phyloP scores from a whole-genome alignment of 1,140 invertebrate genomes.

The Teleogryllus occipitalis region DNA sequence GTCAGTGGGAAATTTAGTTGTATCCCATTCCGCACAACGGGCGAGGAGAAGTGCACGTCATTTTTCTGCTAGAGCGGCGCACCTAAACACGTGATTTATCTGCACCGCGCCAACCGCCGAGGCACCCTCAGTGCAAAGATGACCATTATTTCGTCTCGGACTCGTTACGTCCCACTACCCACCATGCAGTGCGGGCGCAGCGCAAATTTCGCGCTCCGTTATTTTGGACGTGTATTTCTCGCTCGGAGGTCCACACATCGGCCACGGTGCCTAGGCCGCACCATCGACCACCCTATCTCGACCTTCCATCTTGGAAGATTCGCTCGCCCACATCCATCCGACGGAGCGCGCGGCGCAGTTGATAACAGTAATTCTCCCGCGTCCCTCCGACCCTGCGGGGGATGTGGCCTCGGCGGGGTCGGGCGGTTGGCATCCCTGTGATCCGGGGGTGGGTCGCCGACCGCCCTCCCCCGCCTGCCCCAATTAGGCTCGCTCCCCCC shows the following conservation, averaged over 20 bases:
- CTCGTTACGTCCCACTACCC: neutral
- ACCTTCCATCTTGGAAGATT: neutral
- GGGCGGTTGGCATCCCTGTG: neutral
- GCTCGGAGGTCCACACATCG: neutral
- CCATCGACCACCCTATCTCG: neutral
- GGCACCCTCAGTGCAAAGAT: neutral
- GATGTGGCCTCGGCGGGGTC: neutral
- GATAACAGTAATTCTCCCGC: neutral
- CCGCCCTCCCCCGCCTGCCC: too few relatives aligned
- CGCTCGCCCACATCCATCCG: neutral
- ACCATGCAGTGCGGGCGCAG: neutral
- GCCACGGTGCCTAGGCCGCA: neutral
- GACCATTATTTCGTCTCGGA: neutral
- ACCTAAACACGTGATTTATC: too few relatives aligned
- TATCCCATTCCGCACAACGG: too few relatives aligned
- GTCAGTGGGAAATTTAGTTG: too few relatives aligned
- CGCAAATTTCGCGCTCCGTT: neutral
- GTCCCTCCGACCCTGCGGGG: too few relatives aligned
- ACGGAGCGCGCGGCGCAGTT: neutral
- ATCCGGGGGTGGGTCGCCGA: neutral
- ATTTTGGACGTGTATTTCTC: neutral
- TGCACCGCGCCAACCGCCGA: too few relatives aligned
- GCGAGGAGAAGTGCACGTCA: too few relatives aligned
- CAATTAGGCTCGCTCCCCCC: neutral
- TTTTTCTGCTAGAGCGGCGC: too few relatives aligned